Base-by-base conservation (phyloP, 2,113 vertebrate genomes). In the Rhinopomastus cyanomelas region DNA sequence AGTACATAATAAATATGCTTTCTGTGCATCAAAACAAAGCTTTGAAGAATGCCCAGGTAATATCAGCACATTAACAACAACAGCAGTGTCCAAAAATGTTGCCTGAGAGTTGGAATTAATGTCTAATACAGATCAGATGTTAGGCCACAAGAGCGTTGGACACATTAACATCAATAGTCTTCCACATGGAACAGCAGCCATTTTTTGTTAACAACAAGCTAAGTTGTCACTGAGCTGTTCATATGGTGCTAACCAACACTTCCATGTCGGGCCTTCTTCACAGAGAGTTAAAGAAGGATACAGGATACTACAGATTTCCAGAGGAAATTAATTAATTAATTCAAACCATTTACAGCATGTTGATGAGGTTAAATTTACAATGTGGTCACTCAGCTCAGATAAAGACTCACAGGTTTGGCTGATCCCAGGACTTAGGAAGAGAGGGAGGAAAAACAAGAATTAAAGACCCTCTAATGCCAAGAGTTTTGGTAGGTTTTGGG, bases 251-350 rank as follows among this genome's bases (percentile, higher is more conserved):
- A 97, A 97, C 97, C 95, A 97, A 97, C 97, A 97, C 97, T 96
- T 97, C 97, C 96, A 97, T 8, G 39, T 79, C 93, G 78, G 68
- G 67, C 88, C 95, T 85, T 93, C 94, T 95, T 95, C 79, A 67
- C 26, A 91, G 95, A 94, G 95, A 87, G 92, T 95, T 95, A 96
- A 97, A 97, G 89, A 77, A 78, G 96, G 96, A 96, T 96, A 93
- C 96, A 97, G 96, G 97, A 98, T 97, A 87, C 94, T 97, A 96
- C 96, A 96, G 96, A 96, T 97, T 97, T 96, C 95, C 81, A 95
- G 94, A 97, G 97, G 97, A 98, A 98, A 98, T 98, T 97, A 97
- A 98, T 98, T 97, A 97, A 98, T 98, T 97, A 95, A 98, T 98
- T 97, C 95, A 95, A 97, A 95, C 93, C 93, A 94, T 97, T 97